Percentiles rank a stretch among this genome's conserved stretches.
Evolutionary conservation across 2,797 vertebrate genomes (phyloP).

Genomic region (Poecilia gillii): DNA sequence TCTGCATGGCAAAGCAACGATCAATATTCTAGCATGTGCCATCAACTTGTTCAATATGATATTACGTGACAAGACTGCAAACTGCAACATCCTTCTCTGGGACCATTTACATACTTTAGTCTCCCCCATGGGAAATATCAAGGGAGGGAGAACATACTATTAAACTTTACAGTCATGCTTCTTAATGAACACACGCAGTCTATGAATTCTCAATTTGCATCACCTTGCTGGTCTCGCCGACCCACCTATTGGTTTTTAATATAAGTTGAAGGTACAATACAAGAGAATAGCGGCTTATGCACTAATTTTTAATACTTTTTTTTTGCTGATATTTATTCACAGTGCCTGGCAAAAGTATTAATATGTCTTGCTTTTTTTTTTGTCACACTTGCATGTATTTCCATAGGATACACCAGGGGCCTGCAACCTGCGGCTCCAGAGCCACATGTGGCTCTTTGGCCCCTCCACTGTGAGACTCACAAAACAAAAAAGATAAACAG

Average conservation of each 20-base stretch:
- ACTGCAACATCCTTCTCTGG: conserved; percentile 13
- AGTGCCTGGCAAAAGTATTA: not conserved
- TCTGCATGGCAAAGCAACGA: conserved; percentile 6
- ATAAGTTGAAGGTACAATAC: not conserved
- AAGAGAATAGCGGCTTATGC: conserved; percentile 16
- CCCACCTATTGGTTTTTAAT: conserved; percentile 6
- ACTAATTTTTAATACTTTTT: conserved; percentile 18
- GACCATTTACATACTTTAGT: conserved; percentile 5
- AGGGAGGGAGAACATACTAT: not conserved
- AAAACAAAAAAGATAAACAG: no score
- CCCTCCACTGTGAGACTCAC: no score
- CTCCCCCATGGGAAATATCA: conserved; percentile 11
- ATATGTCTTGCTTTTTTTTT: no score
- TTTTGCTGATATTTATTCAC: not conserved
- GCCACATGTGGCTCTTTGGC: no score
- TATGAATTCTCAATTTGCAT: not conserved
- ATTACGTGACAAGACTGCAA: conserved; percentile 11
- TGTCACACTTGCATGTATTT: no score
- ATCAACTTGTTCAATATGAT: conserved; percentile 6
- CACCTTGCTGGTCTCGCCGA: not conserved
- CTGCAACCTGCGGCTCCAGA: no score
- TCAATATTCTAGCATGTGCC: conserved; percentile 7
- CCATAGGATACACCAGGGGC: no score
- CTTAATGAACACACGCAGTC: conserved; percentile 5
- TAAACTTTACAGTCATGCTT: conserved; percentile 1